Evolutionary conservation across 2,888 invertebrate genomes (phyloP), one percentile per base, ranked within the genome.

Genomic region (Epinotia nisella): DNA sequence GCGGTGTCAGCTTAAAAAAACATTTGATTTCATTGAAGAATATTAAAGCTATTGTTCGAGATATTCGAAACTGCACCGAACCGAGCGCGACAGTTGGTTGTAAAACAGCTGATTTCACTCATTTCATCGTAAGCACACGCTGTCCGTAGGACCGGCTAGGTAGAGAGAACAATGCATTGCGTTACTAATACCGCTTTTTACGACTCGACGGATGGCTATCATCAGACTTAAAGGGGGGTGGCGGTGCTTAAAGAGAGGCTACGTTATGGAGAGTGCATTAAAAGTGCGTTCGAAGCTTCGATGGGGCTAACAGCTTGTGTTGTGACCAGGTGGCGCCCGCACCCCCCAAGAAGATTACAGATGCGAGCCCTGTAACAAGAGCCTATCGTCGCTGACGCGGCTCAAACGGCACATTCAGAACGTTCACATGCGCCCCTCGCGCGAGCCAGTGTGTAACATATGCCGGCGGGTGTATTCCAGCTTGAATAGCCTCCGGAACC

Each of bases 401-500:
- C 96, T 97, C 94, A 97, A 97, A 95, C 96, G 97, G 86, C 97
- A 97, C 94, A 97, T 97, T 94, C 97, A 97, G 95, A 97, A 97
- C 94, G 97, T 97, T 85, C 97, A 97, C 94, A 97, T 97, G 96
- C 95, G 97, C 86, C 97, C 97, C 85, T 97, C 97, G 90, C 96
- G 97, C 94, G 97, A 97, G 94, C 97, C 97, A 81, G 97, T 97
- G 89, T 98, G 97, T 95, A 97, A 97, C 95, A 97, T 97, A 90
- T 98, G 97, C 95, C 97, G 97, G 93, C 96, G 97, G 89, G 97
- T 97, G 83, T 98, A 97, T 95, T 97, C 97, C 95, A 97, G 97
- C 89, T 95, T 97, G 86, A 97, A 97, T 95, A 97, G 97, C 90
- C 95, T 97, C 86, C 95, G 97, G 91, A 97, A 97, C 95, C 97